Percentiles rank a stretch among this genome's conserved stretches.
These are phyloP conservation scores for Cheilosia vernalis DNA, from an alignment of 2,888 invertebrate genomes.

Conservation along the genomic window DNA sequence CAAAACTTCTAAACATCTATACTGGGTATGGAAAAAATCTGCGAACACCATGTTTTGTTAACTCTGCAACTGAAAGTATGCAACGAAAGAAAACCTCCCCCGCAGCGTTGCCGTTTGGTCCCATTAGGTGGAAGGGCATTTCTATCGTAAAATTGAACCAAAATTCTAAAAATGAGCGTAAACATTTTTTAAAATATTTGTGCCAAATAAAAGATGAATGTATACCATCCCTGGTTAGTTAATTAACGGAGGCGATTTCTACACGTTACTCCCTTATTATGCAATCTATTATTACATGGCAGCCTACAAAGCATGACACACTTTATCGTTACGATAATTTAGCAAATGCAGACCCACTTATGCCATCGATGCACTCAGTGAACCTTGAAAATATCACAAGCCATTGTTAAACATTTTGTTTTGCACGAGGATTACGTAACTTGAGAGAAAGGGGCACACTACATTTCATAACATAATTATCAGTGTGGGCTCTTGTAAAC, in stretches of 20 bases:
- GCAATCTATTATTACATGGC: neutral
- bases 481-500: neutral
- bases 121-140: too few relatives aligned
- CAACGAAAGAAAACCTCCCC: too few relatives aligned
- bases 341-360: neutral
- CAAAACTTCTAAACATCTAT: too few relatives aligned
- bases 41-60: too few relatives aligned
- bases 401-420: conserved; percentile 43
- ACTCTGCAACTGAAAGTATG: too few relatives aligned
- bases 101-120: too few relatives aligned
- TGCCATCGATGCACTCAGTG: conserved; percentile 39
- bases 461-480: conserved; percentile 43
- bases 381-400: conserved; percentile 54
- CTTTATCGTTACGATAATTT: conserved; percentile 1
- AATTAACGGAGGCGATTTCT: neutral
- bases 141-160: too few relatives aligned
- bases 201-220: too few relatives aligned
- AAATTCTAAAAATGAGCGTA: too few relatives aligned
- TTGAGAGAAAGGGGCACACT: conserved; percentile 8
- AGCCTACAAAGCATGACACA: conserved; percentile 3
- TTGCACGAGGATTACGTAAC: conserved; percentile 35
- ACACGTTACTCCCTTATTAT: neutral
- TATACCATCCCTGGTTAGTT: neutral
- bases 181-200: too few relatives aligned
- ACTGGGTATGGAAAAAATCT: too few relatives aligned